phyloP scores from a whole-genome alignment of 2,113 vertebrate genomes.

The Fulica atra region DNA sequence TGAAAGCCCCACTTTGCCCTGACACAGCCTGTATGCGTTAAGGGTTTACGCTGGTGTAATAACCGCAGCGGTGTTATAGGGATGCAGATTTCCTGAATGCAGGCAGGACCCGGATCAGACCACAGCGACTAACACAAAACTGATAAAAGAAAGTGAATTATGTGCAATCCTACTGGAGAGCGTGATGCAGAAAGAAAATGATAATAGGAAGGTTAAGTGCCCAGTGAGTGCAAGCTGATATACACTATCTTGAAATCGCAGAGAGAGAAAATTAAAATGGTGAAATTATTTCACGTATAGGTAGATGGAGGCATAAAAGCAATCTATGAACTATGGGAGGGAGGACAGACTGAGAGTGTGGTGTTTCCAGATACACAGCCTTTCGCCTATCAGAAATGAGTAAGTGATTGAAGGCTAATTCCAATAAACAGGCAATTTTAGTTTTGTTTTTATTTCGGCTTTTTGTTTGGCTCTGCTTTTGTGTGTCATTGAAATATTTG shows the following conservation, averaged over 20 bases:
- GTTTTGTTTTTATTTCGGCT: not conserved
- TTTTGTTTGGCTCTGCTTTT: conserved; percentile 9
- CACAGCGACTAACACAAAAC: not conserved
- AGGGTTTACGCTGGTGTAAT: not conserved
- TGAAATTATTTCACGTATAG: conserved; percentile 41
- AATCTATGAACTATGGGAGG: not conserved
- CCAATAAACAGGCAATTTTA: not conserved
- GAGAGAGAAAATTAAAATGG: conserved; percentile 62
- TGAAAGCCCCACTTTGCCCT: not conserved
- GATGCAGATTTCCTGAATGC: conserved; percentile 6
- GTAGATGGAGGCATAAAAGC: conserved; percentile 50
- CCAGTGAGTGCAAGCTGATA: conserved; percentile 48
- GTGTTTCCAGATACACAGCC: not conserved
- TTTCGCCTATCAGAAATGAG: not conserved
- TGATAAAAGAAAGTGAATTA: conserved; percentile 21
- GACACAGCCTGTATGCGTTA: not conserved
- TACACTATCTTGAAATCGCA: conserved; percentile 47
- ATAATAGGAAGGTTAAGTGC: conserved; percentile 58
- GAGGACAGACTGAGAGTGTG: not conserved
- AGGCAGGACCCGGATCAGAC: not conserved
- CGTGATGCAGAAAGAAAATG: not conserved
- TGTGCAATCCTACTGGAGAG: not conserved
- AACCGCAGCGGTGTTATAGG: not conserved
- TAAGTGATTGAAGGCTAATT: conserved; percentile 28
- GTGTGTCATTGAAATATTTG: conserved; percentile 27